Base-by-base conservation (phyloP, 2,888 invertebrate species). In the Andrena haemorrhoa region DNA sequence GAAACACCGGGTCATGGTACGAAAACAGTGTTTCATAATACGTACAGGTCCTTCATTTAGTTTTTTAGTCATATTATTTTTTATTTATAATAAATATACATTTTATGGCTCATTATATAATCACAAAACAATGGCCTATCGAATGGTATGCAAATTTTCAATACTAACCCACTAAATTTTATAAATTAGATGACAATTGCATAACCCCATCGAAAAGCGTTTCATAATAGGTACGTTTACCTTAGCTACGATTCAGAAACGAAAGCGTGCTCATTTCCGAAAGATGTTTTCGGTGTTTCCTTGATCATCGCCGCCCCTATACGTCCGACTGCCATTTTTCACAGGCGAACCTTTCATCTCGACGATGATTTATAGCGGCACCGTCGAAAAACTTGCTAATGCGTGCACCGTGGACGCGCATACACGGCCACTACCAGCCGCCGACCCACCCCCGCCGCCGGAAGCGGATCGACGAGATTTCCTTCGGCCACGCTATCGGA, bases 321-420 rank as follows among this genome's bases (percentile, higher is more conserved):
- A 70, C 63, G 47, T 56, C n/a, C 69, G 63, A 49, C 56, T 65
- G 68, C 79, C 74, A 86, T 86, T 86, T 86, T 86, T 86, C 86
- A 86, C 64, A 61, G 10, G 64, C 73, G 73, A 7, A 31, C 75
- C 69, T 76, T 66, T 72, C 76, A 60, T 74, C 79, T 72, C 70
- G 61, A 47, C 75, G 75, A 84, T 86, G 86, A 86, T 86, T 86
- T 86, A 86, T 86, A 75, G 80, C 66, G 71, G 68, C 31, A 51
- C 47, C 64, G 69, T 72, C 73, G 83, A 86, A 85, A 86, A 86
- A 86, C 80, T 86, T 83, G 80, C 86, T 86, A 86, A 86, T 83
- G 83, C 86, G 83, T 82, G 68, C 69, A 35, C 69, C 58, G 35
- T 23, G 71, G 76, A 82, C 82, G 79, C 76, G 84, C 82, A 85